phyloP scores from a whole-genome alignment of 2,113 vertebrate species.

The Cygnus buccinator region DNA sequence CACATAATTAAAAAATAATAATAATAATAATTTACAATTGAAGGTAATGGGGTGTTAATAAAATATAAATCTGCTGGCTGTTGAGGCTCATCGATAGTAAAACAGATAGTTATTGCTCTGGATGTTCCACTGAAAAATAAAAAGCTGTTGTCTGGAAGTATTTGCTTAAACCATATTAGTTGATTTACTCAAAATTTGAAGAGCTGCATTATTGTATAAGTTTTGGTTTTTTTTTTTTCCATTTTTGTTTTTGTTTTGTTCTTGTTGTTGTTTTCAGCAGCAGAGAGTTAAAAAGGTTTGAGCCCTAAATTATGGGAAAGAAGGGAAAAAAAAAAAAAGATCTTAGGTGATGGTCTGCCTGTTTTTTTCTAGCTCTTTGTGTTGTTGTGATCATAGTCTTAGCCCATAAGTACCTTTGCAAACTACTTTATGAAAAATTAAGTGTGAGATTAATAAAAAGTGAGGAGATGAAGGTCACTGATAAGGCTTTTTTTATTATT shows the following conservation, averaged over 20 bases:
- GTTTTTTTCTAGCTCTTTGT: neutral
- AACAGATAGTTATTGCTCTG: conserved; percentile 32
- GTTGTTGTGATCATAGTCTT: neutral
- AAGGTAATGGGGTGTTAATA: conserved; percentile 51
- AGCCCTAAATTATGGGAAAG: neutral
- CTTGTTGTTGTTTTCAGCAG: neutral
- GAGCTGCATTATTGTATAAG: neutral
- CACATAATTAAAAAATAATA: neutral
- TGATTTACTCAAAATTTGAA: neutral
- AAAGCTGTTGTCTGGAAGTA: neutral
- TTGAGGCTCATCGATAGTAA: neutral
- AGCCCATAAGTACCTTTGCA: neutral
- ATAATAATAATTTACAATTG: neutral
- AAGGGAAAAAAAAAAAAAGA: neutral
- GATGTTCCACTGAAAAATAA: neutral
- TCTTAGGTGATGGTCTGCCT: neutral
- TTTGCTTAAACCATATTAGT: conserved; percentile 14
- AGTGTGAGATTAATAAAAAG: neutral
- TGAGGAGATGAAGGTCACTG: neutral
- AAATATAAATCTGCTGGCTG: conserved; percentile 40
- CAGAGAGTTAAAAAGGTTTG: neutral
- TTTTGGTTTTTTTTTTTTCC: neutral
- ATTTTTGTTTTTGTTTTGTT: neutral
- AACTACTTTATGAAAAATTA: neutral
- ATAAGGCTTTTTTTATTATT: neutral